Percentiles rank a stretch among this genome's conserved stretches.
Evolutionary conservation across 30 jellyfish, hydroid and myxozoan genomes (phyloP).

Genomic region (Sanderia malayensis): DNA sequence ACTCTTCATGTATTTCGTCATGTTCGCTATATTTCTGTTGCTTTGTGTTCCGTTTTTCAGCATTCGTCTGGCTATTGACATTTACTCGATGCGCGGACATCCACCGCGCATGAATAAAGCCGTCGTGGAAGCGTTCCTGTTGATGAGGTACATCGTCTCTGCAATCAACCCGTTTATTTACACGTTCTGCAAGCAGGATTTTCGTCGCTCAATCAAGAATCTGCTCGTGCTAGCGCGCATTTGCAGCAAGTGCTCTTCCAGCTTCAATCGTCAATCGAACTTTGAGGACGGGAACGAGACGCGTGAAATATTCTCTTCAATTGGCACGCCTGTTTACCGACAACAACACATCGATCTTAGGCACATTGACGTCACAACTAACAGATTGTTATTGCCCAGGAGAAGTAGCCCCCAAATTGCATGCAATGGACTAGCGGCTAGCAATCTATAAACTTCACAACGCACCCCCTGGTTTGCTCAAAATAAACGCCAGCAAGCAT

Average conservation of each 20-base stretch:
- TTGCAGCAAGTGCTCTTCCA: background rate
- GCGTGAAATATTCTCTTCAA: constrained; percentile 32
- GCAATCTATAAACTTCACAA: no score
- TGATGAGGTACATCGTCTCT: constrained; percentile 57
- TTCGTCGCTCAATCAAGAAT: constrained; percentile 40
- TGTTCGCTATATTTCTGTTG: constrained; percentile 47
- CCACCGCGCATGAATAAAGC: background rate
- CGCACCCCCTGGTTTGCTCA: no score
- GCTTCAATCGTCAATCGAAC: constrained; percentile 8
- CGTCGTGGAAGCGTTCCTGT: constrained; percentile 29
- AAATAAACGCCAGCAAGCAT: no score
- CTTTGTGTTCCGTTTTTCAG: constrained; percentile 63
- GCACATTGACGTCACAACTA: background rate
- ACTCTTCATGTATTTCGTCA: constrained; percentile 44
- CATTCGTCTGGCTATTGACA: constrained; percentile 43
- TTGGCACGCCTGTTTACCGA: constrained; percentile 17
- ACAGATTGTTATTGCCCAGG: background rate
- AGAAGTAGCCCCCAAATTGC: background rate
- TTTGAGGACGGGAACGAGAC: constrained; percentile 38
- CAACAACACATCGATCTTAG: background rate
- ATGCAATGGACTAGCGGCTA: no score
- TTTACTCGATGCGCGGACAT: constrained; percentile 7
- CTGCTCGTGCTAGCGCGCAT: background rate
- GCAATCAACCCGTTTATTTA: constrained; percentile 66
- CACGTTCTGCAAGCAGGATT: constrained; percentile 69